These are phyloP conservation scores for Platerodrilus igneus DNA, from an alignment of 2,888 invertebrate genomes.

Conservation along the genomic window DNA sequence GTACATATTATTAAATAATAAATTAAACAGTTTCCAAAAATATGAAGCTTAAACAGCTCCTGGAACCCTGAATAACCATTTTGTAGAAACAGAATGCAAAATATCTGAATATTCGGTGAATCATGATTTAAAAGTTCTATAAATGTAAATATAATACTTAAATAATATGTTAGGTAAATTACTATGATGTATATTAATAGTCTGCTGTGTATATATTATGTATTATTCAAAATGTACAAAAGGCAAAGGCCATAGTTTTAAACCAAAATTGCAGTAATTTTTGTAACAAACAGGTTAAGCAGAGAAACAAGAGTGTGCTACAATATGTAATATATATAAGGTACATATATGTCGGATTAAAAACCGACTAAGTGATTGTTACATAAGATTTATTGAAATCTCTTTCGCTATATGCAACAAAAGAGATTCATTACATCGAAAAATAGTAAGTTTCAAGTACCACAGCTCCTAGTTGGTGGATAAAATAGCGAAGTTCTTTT, in stretches of 20 bases:
- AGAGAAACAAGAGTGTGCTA: conserved; percentile 48
- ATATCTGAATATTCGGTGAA: conserved; percentile 34
- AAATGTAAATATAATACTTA: conserved; percentile 42
- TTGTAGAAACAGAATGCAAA: conserved; percentile 40
- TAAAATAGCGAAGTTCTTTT: conserved; percentile 41
- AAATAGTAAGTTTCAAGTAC: conserved; percentile 44
- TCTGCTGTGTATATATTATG: conserved; percentile 15
- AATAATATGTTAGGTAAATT: conserved; percentile 31
- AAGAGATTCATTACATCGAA: conserved; percentile 38
- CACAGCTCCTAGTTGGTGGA: conserved; percentile 44
- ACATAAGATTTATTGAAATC: conserved; percentile 38
- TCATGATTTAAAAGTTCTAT: conserved; percentile 30
- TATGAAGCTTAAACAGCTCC: conserved; percentile 52
- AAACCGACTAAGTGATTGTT: conserved; percentile 37
- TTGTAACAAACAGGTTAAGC: conserved; percentile 41
- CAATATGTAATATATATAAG: conserved; percentile 17
- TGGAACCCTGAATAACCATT: conserved; percentile 54
- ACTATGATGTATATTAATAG: conserved; percentile 27
- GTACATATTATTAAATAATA: conserved; percentile 50
- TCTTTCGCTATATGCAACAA: conserved; percentile 23
- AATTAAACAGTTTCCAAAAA: conserved; percentile 50
- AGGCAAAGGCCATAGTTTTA: conserved; percentile 12
- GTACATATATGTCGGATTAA: conserved; percentile 15
- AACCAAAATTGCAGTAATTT: conserved; percentile 17
- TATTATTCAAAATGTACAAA: conserved; percentile 15